Conservation (phyloP, 2,113 vertebrate species). For the Boleophthalmus pectinirostris region DNA sequence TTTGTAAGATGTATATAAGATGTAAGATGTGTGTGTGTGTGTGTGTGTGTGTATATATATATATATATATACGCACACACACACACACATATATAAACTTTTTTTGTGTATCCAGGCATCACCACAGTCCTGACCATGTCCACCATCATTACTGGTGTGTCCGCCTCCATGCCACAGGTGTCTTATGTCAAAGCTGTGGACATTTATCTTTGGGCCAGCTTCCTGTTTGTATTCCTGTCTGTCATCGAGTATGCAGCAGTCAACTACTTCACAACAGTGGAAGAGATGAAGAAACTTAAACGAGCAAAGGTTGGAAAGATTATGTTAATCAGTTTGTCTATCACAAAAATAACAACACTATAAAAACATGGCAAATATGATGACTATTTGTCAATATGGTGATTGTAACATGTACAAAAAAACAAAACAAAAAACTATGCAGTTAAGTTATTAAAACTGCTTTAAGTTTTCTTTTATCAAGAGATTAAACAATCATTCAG, state of each 20-base stretch:
- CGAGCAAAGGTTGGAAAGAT: slow-evolving; percentile 51
- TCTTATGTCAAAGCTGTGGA: slow-evolving; percentile 91
- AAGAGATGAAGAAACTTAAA: slow-evolving; percentile 82
- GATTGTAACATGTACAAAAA: neutral
- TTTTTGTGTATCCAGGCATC: slow-evolving; percentile 78
- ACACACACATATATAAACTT: no score
- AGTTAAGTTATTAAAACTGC: no score
- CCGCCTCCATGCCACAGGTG: slow-evolving; percentile 88
- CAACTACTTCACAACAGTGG: slow-evolving; percentile 90
- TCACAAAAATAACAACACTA: neutral
- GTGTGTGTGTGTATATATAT: no score
- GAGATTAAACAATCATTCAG: no score
- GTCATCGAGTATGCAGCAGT: slow-evolving; percentile 89
- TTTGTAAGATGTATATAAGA: no score
- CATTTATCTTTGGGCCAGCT: slow-evolving; percentile 89
- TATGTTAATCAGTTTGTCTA: neutral
- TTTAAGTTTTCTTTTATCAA: no score
- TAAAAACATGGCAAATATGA: neutral
- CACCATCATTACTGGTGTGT: slow-evolving; percentile 87
- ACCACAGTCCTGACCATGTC: slow-evolving; percentile 91
- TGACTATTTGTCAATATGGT: neutral
- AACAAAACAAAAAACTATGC: no score
- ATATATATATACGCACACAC: no score
- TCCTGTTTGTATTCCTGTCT: slow-evolving; percentile 84
- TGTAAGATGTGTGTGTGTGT: no score